Evolutionary conservation across 2,888 invertebrate species (phyloP).

Genomic region (Tridacna gigas): DNA sequence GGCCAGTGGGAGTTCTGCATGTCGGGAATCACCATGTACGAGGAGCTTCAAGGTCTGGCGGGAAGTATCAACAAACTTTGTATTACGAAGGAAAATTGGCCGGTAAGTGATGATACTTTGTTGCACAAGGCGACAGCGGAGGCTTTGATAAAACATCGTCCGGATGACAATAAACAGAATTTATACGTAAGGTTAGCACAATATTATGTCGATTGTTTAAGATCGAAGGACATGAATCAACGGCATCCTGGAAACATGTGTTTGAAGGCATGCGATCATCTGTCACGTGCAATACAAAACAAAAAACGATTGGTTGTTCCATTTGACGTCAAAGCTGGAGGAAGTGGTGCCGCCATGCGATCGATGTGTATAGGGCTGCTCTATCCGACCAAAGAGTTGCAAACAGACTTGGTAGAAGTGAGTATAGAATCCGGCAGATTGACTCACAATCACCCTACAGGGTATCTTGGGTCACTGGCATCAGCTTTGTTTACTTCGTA

Average conservation of each 20-base stretch:
- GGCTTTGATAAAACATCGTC: constrained; percentile 41
- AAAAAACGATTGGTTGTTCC: constrained; percentile 4
- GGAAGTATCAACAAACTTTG: constrained; percentile 78
- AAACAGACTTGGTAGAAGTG: constrained; percentile 77
- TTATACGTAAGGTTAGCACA: constrained; percentile 47
- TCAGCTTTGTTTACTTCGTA: constrained; percentile 79
- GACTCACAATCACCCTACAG: constrained; percentile 82
- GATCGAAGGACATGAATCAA: constrained; percentile 31
- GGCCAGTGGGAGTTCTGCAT: constrained; percentile 81
- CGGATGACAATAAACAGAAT: constrained; percentile 32
- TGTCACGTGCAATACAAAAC: constrained; percentile 1
- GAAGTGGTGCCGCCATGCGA: constrained; percentile 83
- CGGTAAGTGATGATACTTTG: constrained; percentile 84
- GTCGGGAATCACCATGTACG: constrained; percentile 75
- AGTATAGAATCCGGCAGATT: constrained; percentile 81
- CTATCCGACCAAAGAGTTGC: constrained; percentile 73
- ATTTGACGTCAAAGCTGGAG: constrained; percentile 70
- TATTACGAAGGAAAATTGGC: constrained; percentile 71
- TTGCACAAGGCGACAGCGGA: constrained; percentile 84
- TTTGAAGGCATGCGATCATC: not conserved
- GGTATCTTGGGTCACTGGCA: constrained; percentile 80
- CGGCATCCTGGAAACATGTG: constrained; percentile 32
- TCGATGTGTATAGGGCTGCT: constrained; percentile 82
- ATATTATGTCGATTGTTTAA: constrained; percentile 30
- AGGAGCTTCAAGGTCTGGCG: constrained; percentile 68